phyloP scores from a whole-genome alignment of 53 echinoderm and acorn worm species.

The Paracentrotus lividus region DNA sequence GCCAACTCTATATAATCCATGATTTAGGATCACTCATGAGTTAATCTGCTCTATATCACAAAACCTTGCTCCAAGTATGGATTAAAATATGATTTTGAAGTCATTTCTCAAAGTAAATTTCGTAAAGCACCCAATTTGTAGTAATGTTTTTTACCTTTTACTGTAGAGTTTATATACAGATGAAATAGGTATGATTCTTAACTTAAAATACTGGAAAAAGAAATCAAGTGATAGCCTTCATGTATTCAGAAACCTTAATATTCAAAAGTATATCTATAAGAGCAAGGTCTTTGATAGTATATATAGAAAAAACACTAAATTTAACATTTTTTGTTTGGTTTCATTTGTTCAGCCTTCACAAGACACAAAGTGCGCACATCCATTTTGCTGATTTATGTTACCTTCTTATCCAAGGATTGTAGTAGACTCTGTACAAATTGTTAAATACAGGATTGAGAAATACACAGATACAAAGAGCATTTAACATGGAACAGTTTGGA shows the following conservation, averaged over 20 bases:
- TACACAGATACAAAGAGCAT: constrained; percentile 58
- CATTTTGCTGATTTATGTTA: constrained; percentile 63
- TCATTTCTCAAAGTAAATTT: no score
- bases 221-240: no score
- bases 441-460: constrained; percentile 61
- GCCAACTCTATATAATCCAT: not conserved
- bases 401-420: constrained; percentile 91
- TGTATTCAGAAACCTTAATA: no score
- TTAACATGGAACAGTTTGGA: constrained; percentile 14
- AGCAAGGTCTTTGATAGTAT: not conserved
- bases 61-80: constrained; percentile 15
- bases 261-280: no score
- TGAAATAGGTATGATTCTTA: no score
- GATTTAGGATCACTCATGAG: not conserved
- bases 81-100: not conserved
- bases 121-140: no score
- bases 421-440: constrained; percentile 75
- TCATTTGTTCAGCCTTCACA: constrained; percentile 16
- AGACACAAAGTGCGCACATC: constrained; percentile 48
- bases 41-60: constrained; percentile 14
- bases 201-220: no score
- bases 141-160: not conserved
- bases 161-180: no score
- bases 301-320: not conserved
- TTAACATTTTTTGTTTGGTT: not conserved